These are phyloP conservation scores for Pseudochromis fuscus DNA, from an alignment of 2,797 vertebrate genomes.

Conservation along the genomic window DNA sequence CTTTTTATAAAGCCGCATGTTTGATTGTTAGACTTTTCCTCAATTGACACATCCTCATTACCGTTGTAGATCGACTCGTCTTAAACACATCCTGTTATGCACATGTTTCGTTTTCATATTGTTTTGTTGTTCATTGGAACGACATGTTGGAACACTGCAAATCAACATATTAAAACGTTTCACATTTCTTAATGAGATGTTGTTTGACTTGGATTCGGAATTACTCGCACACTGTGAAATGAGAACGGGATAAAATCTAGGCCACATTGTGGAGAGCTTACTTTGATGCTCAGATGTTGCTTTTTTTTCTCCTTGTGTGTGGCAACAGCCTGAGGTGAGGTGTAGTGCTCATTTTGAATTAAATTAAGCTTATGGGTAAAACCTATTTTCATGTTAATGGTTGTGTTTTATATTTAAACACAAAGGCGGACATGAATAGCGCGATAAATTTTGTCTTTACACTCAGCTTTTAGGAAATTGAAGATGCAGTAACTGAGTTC, in stretches of 20 bases:
- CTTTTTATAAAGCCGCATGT: not conserved
- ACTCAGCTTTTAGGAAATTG: slow-evolving; percentile 1
- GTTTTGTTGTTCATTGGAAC: slow-evolving; percentile 23
- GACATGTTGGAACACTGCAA: slow-evolving; percentile 14
- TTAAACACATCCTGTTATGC: slow-evolving; percentile 15
- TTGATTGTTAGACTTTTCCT: slow-evolving; percentile 22
- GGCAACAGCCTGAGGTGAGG: slow-evolving; percentile 57
- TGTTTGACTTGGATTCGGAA: slow-evolving; percentile 56
- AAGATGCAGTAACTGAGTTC: slow-evolving; percentile 17
- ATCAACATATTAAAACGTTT: slow-evolving; percentile 37
- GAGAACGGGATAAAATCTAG: slow-evolving; percentile 67
- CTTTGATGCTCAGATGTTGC: slow-evolving; percentile 63
- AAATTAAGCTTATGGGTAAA: slow-evolving; percentile 46
- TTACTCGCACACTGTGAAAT: slow-evolving; percentile 50
- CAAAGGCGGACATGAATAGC: slow-evolving; percentile 23
- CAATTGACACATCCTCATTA: slow-evolving; percentile 23
- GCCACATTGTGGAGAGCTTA: slow-evolving; percentile 60
- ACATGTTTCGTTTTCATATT: slow-evolving; percentile 17
- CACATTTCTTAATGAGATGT: slow-evolving; percentile 54
- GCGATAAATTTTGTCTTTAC: slow-evolving; percentile 17
- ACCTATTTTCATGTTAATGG: slow-evolving; percentile 52
- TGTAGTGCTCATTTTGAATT: slow-evolving; percentile 53
- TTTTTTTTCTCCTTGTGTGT: slow-evolving; percentile 21
- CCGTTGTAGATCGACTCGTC: slow-evolving; percentile 9
- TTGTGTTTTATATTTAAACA: slow-evolving; percentile 53